These are phyloP conservation scores for Acanthopleura granulata DNA, from an alignment of 2,888 invertebrate genomes.

Conservation along the genomic window DNA sequence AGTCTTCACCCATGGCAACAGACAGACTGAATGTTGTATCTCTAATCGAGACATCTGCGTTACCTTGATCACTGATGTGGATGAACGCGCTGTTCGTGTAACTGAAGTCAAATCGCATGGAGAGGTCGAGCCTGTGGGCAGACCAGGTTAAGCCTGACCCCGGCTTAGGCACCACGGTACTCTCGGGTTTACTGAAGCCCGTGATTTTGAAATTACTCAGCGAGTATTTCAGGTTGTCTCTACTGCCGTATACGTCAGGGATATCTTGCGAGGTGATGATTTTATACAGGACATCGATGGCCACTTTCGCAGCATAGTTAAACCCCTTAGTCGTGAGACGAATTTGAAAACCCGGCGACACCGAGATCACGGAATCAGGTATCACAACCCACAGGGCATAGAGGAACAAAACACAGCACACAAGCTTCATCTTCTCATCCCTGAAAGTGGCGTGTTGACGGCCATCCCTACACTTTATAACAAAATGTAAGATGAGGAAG, in stretches of 20 bases:
- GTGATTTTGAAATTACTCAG: constrained; percentile 7
- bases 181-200: constrained; percentile 21
- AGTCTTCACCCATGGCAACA: constrained; percentile 24
- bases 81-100: constrained; percentile 22
- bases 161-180: not conserved
- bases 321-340: not conserved
- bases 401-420: too few species aligned
- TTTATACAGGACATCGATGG: constrained; percentile 15
- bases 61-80: constrained; percentile 22
- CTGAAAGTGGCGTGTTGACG: too few species aligned
- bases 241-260: constrained; percentile 15
- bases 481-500: too few species aligned
- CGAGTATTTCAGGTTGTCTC: not conserved
- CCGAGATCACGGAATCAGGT: not conserved
- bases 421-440: too few species aligned
- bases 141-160: constrained; percentile 22
- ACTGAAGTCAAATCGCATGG: constrained; percentile 23
- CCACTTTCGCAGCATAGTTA: constrained; percentile 19
- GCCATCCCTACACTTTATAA: too few species aligned
- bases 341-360: not conserved
- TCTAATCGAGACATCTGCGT: constrained; percentile 18
- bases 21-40: constrained; percentile 20
- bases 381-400: too few species aligned
- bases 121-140: not conserved
- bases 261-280: not conserved